Evolutionary conservation across 2,888 invertebrate species (phyloP), one percentile per base, ranked within the genome.

Genomic region (Agrotis exclamationis): DNA sequence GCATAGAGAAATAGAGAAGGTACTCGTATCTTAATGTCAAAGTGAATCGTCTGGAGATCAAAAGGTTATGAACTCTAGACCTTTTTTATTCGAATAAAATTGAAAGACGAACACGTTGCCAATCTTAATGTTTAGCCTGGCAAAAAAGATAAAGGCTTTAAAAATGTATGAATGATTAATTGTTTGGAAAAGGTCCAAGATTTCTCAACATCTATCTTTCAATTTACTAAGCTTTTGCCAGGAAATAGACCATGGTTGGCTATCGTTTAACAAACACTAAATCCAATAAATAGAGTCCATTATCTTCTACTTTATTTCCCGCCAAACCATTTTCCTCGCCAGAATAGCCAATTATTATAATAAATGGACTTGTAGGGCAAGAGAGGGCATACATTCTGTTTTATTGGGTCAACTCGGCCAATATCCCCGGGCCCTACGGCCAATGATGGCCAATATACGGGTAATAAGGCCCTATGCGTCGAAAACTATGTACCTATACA

Each of bases 301-400:
- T 66, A 66, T 60, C 33, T 48, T 13, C 22, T 24, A 22, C 33
- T 57, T 51, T 45, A 63, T 72, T 63, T 33, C 24, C 24, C 14
- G 50, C n/a, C 6, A 20, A 14, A 24, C 50, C 24, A 51, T 5
- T 63, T 50, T 47, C 18, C 57, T 28, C 24, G 16, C 18, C 24
- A 50, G 59, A 59, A 66, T 74, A 44, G 67, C 56, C 74, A 67
- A 74, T 74, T 74, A 74, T 60, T 74, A 60, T 62, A 62, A 75
- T 57, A 67, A 74, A 63, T 58, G 51, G 53, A 24, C 47, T 39
- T 58, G 28, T n/a, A 47, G 50, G 2, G 45, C 18, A 14, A 24
- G 24, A 53, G n/a, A 63, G 39, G 39, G 18, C 50, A 62, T 51
- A 75, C 18, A 56, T 56, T 53, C 47, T 63, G 24, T 33, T 75